Evolutionary conservation across 2,888 invertebrate genomes (phyloP), one percentile per base, ranked within the genome.

Genomic region (Galeopsomyia nigrocyanea): DNA sequence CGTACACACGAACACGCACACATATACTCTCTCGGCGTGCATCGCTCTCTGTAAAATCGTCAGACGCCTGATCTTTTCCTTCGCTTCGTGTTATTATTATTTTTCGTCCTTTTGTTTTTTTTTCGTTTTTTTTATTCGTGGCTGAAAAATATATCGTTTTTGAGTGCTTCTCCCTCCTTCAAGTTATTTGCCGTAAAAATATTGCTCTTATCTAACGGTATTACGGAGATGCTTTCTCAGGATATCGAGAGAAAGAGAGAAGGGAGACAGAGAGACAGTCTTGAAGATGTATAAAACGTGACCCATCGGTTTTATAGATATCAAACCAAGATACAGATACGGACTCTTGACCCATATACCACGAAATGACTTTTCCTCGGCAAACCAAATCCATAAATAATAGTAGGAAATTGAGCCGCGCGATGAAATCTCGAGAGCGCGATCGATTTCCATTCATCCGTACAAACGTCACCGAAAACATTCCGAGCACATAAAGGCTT

Each of bases 21-120:
- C 26, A 75, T 78, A 78, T 73, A 78, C 75, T 77, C 76, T 76
- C 69, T 71, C 55, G 17, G 68, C 50, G 50, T 26, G 26, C 67
- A 39, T 17, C 16, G 19, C 17, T 49, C 55, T 22, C 55, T 22
- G 47, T 49, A 21, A 50, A 31, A 46, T 50, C 31, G 2, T 21
- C 17, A 14, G 51, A 17, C 39, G 67, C 46, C 26, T 39, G 49
- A 13, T 14, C 16, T 26, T 21, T 17, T 39, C 13, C 10, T 13
- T 31, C 0, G 13, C 21, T 14, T 14, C 26, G 3, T 68, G 17
- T 61, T 61, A 19, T 61, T 68, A 46, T 62, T 61, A 50, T 67
- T 55, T 51, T 13, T 46, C 53, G 6, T 39, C 39, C 39, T 39
- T 9, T 17, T 13, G 26, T 5, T 51, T 17, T 13, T n/a, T 5